These are phyloP conservation scores for Phalera bucephala DNA, from an alignment of 2,888 invertebrate species.

Conservation along the genomic window DNA sequence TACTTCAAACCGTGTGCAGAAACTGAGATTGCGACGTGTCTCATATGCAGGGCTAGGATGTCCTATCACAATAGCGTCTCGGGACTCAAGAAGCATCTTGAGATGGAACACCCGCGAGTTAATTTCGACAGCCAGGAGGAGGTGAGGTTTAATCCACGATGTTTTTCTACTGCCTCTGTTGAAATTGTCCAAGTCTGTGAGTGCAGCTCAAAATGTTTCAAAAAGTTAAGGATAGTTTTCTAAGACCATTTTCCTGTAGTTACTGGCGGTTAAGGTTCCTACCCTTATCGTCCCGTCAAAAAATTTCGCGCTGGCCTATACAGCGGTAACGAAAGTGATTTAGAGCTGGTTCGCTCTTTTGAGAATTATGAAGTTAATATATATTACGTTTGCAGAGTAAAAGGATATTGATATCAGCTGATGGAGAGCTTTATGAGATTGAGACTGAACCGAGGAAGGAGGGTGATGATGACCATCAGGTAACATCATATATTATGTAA, in stretches of 20 bases:
- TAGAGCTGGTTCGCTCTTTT: no score
- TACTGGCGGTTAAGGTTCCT: no score
- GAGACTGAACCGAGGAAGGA: neutral
- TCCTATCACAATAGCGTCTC: neutral
- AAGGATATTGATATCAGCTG: slow-evolving; percentile 9
- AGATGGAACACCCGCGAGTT: neutral
- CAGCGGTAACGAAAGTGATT: no score
- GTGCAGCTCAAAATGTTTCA: no score
- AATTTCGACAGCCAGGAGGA: neutral
- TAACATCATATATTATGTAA: no score
- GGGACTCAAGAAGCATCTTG: neutral
- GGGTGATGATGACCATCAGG: slow-evolving; percentile 4
- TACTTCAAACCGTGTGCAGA: neutral
- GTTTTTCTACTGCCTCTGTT: no score
- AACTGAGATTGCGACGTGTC: neutral
- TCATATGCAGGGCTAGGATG: neutral
- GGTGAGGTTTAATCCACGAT: neutral
- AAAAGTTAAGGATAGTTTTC: no score
- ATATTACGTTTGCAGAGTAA: slow-evolving; percentile 10
- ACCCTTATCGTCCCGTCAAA: no score
- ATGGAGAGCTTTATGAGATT: slow-evolving; percentile 18
- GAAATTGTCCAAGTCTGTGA: no score
- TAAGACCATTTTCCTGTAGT: no score
- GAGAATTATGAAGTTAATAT: no score
- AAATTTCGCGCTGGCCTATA: no score